Conservation (phyloP, 1,140 invertebrate genomes). For the Pachypeltis micranthus region DNA sequence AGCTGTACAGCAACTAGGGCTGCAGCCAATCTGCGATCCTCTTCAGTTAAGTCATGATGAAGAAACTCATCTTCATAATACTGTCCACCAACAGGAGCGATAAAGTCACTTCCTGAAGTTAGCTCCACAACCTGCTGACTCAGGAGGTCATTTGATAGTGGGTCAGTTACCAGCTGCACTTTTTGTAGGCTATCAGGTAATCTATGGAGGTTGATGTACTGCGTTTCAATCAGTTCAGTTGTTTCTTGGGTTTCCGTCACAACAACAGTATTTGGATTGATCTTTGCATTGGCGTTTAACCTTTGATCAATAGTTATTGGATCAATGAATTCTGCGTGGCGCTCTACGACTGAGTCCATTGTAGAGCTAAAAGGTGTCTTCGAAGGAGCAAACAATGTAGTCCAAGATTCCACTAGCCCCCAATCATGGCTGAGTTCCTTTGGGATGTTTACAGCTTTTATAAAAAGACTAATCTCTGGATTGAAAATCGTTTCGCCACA, state of each 20-base stretch:
- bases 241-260: conserved; percentile 13
- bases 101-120: conserved; percentile 35
- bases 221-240: conserved; percentile 29
- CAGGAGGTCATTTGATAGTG: conserved; percentile 36
- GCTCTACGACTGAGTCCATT: conserved; percentile 13
- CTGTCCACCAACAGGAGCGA: conserved; percentile 32
- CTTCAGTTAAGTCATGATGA: conserved; percentile 38
- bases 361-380: too few species aligned
- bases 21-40: conserved; percentile 39
- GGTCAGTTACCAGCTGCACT: conserved; percentile 35
- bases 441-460: too few species aligned
- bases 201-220: conserved; percentile 39
- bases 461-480: too few species aligned
- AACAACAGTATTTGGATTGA: conserved; percentile 1
- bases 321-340: conserved; percentile 13
- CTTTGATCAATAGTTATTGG: conserved; percentile 3
- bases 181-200: conserved; percentile 34
- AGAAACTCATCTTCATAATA: conserved; percentile 39
- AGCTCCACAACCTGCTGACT: conserved; percentile 40
- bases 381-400: too few species aligned
- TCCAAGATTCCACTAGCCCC: too few species aligned
- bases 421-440: too few species aligned
- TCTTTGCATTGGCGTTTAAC: conserved; percentile 5
- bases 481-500: too few species aligned
- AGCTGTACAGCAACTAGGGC: conserved; percentile 41